Conservation (phyloP, 2,113 vertebrate genomes). For the Hippopotamus amphibius region DNA sequence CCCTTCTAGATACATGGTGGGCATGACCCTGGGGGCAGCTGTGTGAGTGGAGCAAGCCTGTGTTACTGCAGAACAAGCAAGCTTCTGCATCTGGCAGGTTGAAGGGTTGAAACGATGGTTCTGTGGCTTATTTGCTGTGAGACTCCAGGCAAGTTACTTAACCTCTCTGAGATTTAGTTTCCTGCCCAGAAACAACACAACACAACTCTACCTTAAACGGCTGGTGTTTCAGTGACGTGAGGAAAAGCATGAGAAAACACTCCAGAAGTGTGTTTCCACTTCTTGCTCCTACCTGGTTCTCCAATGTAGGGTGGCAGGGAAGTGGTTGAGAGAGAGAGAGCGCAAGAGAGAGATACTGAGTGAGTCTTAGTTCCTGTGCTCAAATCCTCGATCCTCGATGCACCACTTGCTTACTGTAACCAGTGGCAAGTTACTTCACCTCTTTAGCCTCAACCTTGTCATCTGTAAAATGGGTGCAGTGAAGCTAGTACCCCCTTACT, state of each 20-base stretch:
- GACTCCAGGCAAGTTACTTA: background rate
- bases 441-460: background rate
- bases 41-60: background rate
- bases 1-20: rapidly evolving
- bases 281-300: no score
- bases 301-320: no score
- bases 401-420: background rate
- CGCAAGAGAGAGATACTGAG: background rate
- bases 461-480: background rate
- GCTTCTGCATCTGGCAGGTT: rapidly evolving
- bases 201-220: background rate
- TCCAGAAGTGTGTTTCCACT: background rate
- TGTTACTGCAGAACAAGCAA: rapidly evolving
- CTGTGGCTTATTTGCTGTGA: background rate
- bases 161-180: background rate
- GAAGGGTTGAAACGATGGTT: background rate
- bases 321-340: background rate
- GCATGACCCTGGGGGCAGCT: rapidly evolving
- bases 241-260: background rate
- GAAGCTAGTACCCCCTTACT: background rate
- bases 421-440: background rate
- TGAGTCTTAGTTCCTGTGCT: background rate
- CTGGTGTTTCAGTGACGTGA: background rate
- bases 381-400: background rate
- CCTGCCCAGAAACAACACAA: background rate